Evolutionary conservation across 2,113 vertebrate genomes (phyloP).

Genomic region (Butorides virescens): DNA sequence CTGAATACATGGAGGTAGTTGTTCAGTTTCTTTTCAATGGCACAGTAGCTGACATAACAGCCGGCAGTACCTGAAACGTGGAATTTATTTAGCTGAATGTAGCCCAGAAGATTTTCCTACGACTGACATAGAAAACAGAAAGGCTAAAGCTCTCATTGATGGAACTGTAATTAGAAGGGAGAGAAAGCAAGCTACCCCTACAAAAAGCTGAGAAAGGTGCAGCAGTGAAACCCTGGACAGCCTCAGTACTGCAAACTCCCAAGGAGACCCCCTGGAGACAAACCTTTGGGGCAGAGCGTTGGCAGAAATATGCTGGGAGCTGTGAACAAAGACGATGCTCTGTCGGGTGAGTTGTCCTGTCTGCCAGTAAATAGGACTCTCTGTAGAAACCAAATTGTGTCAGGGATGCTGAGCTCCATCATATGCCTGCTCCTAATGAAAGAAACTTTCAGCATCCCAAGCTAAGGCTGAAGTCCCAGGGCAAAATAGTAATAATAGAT

Average conservation of each 20-base stretch:
- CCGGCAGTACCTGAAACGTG: neutral
- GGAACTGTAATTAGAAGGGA: neutral
- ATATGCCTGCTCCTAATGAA: neutral
- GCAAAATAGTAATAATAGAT: neutral
- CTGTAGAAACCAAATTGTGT: neutral
- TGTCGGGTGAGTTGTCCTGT: neutral
- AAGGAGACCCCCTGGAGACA: neutral
- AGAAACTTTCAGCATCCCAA: neutral
- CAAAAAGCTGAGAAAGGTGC: neutral
- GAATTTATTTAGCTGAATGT: neutral
- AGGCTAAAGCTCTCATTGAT: neutral
- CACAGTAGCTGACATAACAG: neutral
- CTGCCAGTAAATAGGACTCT: neutral
- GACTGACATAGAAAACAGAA: neutral
- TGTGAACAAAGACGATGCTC: neutral
- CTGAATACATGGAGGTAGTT: neutral
- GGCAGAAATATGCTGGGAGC: neutral
- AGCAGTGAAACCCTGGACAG: neutral
- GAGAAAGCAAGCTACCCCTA: neutral
- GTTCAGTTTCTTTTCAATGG: neutral
- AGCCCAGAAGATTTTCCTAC: neutral
- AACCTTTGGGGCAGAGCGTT: fast-evolving
- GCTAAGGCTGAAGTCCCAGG: neutral
- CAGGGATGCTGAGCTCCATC: neutral
- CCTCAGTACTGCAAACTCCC: neutral